Percentiles rank a stretch among this genome's conserved stretches.
Conservation (phyloP, 2,113 vertebrate species). For the Noturus placidus region DNA sequence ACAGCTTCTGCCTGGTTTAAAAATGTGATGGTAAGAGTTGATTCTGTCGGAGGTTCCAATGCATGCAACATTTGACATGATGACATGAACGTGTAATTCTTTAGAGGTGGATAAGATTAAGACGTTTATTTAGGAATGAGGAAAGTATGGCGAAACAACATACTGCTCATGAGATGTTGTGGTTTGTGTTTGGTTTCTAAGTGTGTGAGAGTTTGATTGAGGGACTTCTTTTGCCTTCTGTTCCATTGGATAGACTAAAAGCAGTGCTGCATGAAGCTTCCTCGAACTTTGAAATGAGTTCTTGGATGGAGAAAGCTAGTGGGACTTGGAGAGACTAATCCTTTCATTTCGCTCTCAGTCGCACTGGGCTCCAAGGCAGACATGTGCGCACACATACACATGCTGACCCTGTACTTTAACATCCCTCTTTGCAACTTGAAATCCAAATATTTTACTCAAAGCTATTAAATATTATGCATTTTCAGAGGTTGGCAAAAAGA, state of each 20-base stretch:
- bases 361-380: slow-evolving; percentile 28
- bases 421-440: slow-evolving; percentile 19
- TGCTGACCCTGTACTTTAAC: slow-evolving; percentile 7
- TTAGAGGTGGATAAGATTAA: background rate
- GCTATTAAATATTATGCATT: background rate
- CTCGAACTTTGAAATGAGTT: slow-evolving; percentile 34
- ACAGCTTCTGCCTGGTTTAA: background rate
- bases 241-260: slow-evolving; percentile 4
- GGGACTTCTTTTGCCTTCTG: background rate
- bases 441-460: slow-evolving; percentile 23
- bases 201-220: background rate
- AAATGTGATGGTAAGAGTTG: background rate
- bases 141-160: background rate
- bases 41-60: background rate
- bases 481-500: slow-evolving; percentile 6
- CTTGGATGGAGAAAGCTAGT: background rate
- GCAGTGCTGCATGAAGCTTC: slow-evolving; percentile 14
- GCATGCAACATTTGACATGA: background rate
- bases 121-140: background rate
- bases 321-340: slow-evolving; percentile 39
- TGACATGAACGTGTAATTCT: background rate
- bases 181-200: background rate
- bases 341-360: slow-evolving; percentile 45
- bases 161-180: background rate
- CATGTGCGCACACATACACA: background rate